Base-by-base conservation (phyloP, 1,140 invertebrate genomes). In the Chironomus tepperi region DNA sequence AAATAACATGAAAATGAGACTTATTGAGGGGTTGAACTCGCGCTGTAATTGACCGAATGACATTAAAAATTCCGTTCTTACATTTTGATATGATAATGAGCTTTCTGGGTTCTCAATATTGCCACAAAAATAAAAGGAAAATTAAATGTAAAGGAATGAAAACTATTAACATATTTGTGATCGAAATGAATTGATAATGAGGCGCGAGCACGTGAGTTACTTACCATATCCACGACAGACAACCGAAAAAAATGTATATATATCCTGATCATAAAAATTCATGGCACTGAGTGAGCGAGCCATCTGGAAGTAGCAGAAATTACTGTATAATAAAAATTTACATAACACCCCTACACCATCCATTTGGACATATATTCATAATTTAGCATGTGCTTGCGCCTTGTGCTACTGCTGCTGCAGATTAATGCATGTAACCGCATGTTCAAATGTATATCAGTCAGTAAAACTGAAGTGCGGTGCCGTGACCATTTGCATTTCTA, bases 121-220 rank as follows among this genome's bases (percentile, higher is more conserved):
- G n/a, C n/a, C n/a, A n/a, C n/a, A n/a, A n/a, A n/a, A n/a, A n/a
- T n/a, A n/a, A n/a, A n/a, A n/a, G n/a, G n/a, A 57, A 12, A n/a
- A 10, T 57, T 57, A 70, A 70, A 18, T 19, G n/a, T 67, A 8
- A 67, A 67, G n/a, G 19, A 18, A 16, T 70, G 65, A 70, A 57
- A 57, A 57, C 47, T 57, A 57, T 70, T 70, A 70, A 18, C 65
- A 70, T 70, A 70, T 18, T 18, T 70, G 47, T n/a, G 65, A 70
- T 70, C n/a, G 18, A 70, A 70, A 70, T 70, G 65, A 70, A 70
- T 70, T 70, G 65, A 70, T 70, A 70, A 70, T 70, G 16, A 70
- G 65, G 65, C 18, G 65, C 6, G 18, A 18, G 65, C 65, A 70
- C 65, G 65, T 70, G 65, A 70, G 65, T 19, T 70, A 57, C 15